Conservation (phyloP, 2,888 invertebrate genomes). For the Leptura quadrifasciata region DNA sequence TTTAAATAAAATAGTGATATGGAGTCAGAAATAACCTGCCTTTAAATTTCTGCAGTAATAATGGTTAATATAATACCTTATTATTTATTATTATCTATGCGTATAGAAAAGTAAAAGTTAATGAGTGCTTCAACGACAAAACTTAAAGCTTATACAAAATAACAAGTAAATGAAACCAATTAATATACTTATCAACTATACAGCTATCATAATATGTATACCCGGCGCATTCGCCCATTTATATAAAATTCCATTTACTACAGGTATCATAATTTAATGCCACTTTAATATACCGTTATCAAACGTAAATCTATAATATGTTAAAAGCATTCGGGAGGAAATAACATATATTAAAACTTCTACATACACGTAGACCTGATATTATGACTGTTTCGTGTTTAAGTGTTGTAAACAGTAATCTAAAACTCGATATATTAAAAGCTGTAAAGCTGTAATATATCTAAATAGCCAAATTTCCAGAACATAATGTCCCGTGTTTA, state of each 20-base stretch:
- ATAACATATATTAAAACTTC: constrained; percentile 1
- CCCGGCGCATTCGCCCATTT: constrained; percentile 17
- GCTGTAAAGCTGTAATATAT: neutral
- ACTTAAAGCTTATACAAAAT: too few species aligned
- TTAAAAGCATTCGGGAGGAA: constrained; percentile 4
- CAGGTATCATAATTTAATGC: neutral
- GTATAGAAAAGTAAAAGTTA: too few species aligned
- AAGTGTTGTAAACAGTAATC: constrained; percentile 12
- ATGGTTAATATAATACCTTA: too few species aligned
- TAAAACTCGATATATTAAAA: neutral
- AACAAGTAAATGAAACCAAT: too few species aligned
- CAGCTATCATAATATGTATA: neutral
- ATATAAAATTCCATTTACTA: neutral
- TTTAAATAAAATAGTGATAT: too few species aligned
- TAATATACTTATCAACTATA: too few species aligned
- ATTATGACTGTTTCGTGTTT: constrained; percentile 18
- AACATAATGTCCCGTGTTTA: constrained; percentile 1
- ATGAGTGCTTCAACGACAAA: too few species aligned
- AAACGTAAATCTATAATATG: neutral
- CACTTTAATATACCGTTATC: constrained; percentile 2
- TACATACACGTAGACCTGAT: neutral
- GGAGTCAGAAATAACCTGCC: too few species aligned
- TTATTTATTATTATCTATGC: too few species aligned
- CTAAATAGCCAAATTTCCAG: constrained; percentile 14
- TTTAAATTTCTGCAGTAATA: too few species aligned